Evolutionary conservation across 2,113 vertebrate genomes (phyloP), one percentile per base, ranked within the genome.

Genomic region (Stigmatopora nigra): DNA sequence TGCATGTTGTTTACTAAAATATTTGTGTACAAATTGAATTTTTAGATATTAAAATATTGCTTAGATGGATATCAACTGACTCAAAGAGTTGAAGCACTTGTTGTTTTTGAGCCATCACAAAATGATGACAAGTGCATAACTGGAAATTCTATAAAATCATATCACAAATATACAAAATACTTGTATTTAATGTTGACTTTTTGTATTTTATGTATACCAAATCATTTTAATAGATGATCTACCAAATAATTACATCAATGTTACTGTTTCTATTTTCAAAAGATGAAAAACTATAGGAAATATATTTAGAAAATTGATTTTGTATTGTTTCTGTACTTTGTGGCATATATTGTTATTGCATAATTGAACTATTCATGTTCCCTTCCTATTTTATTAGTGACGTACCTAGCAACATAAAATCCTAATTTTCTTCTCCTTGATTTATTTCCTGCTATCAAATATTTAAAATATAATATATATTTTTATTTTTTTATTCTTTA

Each of bases 311-410:
- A 56, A 56, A 31, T 5, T 13, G 31, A 7, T 12, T 56, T 48
- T 48, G 53, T 31, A 16, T 16, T 22, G 44, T 45, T 45, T 5
- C 1, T 61, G 59, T 19, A 14, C 59, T 25, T 45, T 61, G 59
- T 61, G 59, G 59, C 58, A 61, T 20, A 16, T 59, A 61, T 16
- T 35, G 10, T 61, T 65, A 65, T 46, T 76, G 44, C 68, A 65
- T 14, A 17, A 45, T 64, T 41, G 20, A 62, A 63, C 44, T 56
- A 56, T 31, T 25, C 15, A 56, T 59, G 60, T n/a, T 15, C 44
- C 46, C 15, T 44, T 59, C 9, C 57, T 36, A 31, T n/a, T 31
- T 60, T n/a, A 19, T 61, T 41, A 5, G 13, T 56, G 53, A 5
- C 22, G 22, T 14, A 56, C 7, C 31, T 56, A 41, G 9, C 38